phyloP scores from a whole-genome alignment of 2,888 invertebrate species.

The Hypsopygia costalis region DNA sequence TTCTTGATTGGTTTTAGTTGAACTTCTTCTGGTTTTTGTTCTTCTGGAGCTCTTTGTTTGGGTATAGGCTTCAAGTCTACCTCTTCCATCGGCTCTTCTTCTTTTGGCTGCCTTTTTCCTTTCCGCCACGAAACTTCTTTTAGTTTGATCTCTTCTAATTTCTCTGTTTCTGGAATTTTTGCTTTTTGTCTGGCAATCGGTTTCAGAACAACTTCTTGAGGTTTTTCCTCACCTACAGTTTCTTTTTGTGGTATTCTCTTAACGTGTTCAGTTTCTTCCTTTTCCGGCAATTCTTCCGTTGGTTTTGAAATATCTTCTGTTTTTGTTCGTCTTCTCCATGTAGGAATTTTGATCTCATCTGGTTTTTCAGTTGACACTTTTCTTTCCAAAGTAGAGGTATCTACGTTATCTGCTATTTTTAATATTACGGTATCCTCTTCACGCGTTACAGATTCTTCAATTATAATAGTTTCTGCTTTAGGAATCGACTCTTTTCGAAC shows the following conservation, averaged over 20 bases:
- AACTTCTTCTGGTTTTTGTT: conserved; percentile 51
- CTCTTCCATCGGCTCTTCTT: conserved; percentile 37
- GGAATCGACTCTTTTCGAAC: conserved; percentile 57
- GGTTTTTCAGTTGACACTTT: conserved; percentile 41
- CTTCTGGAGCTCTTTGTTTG: conserved; percentile 36
- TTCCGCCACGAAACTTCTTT: conserved; percentile 31
- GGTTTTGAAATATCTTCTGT: conserved; percentile 43
- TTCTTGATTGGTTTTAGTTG: conserved; percentile 46
- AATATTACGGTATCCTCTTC: conserved; percentile 80
- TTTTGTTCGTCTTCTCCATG: conserved; percentile 34
- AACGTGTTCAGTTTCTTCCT: conserved; percentile 1
- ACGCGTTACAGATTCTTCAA: conserved; percentile 78
- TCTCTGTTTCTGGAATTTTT: conserved; percentile 22
- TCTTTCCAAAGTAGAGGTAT: conserved; percentile 29
- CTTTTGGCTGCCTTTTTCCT: conserved; percentile 35
- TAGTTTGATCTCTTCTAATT: conserved; percentile 30
- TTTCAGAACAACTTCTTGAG: conserved; percentile 40
- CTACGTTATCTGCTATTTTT: conserved; percentile 52
- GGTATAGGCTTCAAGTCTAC: conserved; percentile 62
- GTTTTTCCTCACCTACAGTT: conserved; percentile 21
- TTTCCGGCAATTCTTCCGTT: conserved; percentile 41
- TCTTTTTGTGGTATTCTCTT: conserved; percentile 31
- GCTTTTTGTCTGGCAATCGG: conserved; percentile 44
- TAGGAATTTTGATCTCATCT: conserved; percentile 42
- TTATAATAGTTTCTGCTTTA: conserved; percentile 48